Evolutionary conservation across 2,797 vertebrate species (phyloP).

Genomic region (Poecilia wingei): DNA sequence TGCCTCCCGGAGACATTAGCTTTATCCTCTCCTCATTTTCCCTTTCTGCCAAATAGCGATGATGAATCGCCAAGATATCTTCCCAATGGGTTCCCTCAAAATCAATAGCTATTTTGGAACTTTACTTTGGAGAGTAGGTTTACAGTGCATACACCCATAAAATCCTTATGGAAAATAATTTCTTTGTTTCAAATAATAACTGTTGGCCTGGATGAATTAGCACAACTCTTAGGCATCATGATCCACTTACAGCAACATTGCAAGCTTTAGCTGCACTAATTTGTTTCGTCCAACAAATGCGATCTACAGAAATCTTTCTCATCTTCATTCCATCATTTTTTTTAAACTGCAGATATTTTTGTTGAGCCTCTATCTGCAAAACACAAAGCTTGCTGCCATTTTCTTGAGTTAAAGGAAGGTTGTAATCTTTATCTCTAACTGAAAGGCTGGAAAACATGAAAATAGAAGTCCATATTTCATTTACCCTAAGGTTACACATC

Average conservation of each 20-base stretch:
- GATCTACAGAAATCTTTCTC: background rate
- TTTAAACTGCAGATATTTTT: background rate
- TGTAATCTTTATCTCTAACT: background rate
- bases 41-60: conserved; percentile 41
- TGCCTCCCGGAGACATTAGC: conserved; percentile 58
- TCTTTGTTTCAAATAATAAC: conserved; percentile 6
- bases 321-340: background rate
- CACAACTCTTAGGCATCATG: background rate
- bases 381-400: background rate
- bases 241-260: background rate
- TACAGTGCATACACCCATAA: background rate
- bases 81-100: conserved; percentile 61
- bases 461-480: conserved; percentile 2
- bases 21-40: conserved; percentile 44
- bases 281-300: background rate
- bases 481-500: background rate
- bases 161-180: background rate
- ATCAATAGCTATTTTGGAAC: conserved; percentile 76
- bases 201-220: background rate
- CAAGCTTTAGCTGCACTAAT: background rate
- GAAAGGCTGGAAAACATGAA: background rate
- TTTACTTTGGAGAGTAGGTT: conserved; percentile 39
- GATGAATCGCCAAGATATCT: conserved; percentile 70
- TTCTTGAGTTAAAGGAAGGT: background rate
- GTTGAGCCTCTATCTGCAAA: background rate